A percentile compares a stretch with the other conserved stretches of the same genome.
Evolutionary conservation across 2,797 vertebrate species (phyloP).

Genomic region (Astyanax mexicanus): DNA sequence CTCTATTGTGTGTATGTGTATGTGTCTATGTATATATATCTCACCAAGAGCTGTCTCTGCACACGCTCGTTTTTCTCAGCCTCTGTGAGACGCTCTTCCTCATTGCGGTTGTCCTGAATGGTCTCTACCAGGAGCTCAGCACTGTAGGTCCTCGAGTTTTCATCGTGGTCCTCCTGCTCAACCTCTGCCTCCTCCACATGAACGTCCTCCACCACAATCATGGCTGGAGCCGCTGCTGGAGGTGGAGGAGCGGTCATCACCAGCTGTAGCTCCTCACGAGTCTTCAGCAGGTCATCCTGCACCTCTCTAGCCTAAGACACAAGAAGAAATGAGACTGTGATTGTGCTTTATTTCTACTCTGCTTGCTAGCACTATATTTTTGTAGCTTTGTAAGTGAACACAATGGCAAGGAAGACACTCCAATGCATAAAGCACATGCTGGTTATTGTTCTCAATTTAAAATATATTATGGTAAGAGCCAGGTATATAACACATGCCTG

Average conservation of each 20-base stretch:
- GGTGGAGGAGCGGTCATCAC: conserved; percentile 83
- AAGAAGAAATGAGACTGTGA: background rate
- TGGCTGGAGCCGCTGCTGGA: conserved; percentile 51
- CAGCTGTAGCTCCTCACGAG: conserved; percentile 90
- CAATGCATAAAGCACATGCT: too few relatives aligned
- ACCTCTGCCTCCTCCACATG: conserved; percentile 82
- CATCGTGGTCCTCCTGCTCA: conserved; percentile 84
- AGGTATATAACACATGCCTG: too few relatives aligned
- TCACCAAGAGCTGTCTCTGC: conserved; percentile 89
- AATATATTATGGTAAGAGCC: too few relatives aligned
- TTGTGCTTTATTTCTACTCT: too few relatives aligned
- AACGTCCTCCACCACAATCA: conserved; percentile 71
- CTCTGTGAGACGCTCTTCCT: conserved; percentile 92
- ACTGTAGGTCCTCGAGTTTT: conserved; percentile 83
- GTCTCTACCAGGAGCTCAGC: conserved; percentile 89
- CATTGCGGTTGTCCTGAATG: conserved; percentile 83
- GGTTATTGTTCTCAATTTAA: too few relatives aligned
- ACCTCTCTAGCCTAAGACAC: conserved; percentile 85
- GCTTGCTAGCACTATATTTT: too few relatives aligned
- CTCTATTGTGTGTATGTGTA: background rate
- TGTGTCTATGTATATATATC: conserved; percentile 21
- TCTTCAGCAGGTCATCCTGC: conserved; percentile 89
- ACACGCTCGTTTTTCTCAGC: conserved; percentile 92
- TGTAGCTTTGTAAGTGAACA: too few relatives aligned
- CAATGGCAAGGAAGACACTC: too few relatives aligned